Base-by-base conservation (phyloP, 2,113 vertebrate genomes). In the Morone saxatilis region DNA sequence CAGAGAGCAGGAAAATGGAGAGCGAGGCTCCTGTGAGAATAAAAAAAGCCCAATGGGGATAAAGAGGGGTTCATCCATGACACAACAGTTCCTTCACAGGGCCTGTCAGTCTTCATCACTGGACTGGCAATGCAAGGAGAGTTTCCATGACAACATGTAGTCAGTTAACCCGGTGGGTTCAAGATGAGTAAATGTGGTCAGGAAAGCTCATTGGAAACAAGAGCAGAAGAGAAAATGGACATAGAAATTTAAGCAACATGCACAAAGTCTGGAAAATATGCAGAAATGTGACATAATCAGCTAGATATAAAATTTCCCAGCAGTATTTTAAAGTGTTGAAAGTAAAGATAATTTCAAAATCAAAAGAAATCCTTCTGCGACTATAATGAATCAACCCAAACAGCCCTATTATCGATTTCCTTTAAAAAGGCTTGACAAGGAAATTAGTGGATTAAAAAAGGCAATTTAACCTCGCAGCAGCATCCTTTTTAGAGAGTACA, bases 241-340 rank as follows among this genome's bases (percentile, higher is more conserved):
- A 51, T 1, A 80, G 71, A 62, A 51, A 80, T 59, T 36, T 1
- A 75, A 89, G 78, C 54, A 36, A 36, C 88, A 80, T 89, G 90
- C 78, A 79, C 1, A 51, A 65, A 82, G 68, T 54, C 8, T 67
- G 59, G 47, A 62, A 59, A 53, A 69, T 48, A 6, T 13, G 59
- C 7, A 66, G 59, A 65, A 74, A 51, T 48, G 31, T 1, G 56
- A 11, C n/a, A 10, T 3, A 9, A 54, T 47, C 10, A 54, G 14
- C 5, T 54, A 20, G 7, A 65, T 43, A 2, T 13, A 5, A 68
- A 56, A 31, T 1, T 17, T 67, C 40, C 1, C 20, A 43, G 20
- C 65, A 43, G 43, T 0, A 14, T 53, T 65, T 54, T 3, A 69
- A 22, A 71, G 50, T 10, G n/a, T 8, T 50, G 20, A 50, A 11